Percentiles rank a stretch among this genome's conserved stretches.
These are phyloP conservation scores for Caenorhabditis inopinata DNA, from an alignment of 1,140 invertebrate species.

Conservation along the genomic window DNA sequence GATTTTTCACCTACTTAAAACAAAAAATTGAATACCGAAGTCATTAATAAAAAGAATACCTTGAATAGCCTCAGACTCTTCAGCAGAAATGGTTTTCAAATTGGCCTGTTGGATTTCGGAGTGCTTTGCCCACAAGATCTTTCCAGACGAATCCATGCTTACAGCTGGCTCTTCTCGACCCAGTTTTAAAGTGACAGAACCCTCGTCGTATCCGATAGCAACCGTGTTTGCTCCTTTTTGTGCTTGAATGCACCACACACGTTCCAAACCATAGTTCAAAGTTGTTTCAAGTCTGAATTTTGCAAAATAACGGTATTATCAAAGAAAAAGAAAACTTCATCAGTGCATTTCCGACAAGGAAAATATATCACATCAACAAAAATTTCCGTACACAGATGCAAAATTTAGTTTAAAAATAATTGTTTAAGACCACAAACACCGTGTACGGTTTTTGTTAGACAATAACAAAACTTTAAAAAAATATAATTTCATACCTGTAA, in stretches of 20 bases:
- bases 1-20: too few relatives aligned
- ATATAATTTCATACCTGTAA: slow-evolving; percentile 71
- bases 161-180: slow-evolving; percentile 97
- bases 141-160: slow-evolving; percentile 89
- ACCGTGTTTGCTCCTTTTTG: slow-evolving; percentile 88
- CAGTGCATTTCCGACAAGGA: too few relatives aligned
- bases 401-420: too few relatives aligned
- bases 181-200: slow-evolving; percentile 93
- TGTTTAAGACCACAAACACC: too few relatives aligned
- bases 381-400: too few relatives aligned
- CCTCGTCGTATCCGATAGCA: slow-evolving; percentile 95
- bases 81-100: slow-evolving; percentile 74
- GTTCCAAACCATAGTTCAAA: slow-evolving; percentile 93
- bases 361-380: too few relatives aligned
- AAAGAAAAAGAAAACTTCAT: too few relatives aligned
- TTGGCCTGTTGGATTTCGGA: slow-evolving; percentile 98
- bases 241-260: slow-evolving; percentile 89
- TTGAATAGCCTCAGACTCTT: slow-evolving; percentile 55
- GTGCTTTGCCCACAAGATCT: slow-evolving; percentile 97
- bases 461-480: background rate
- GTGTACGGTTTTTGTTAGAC: too few relatives aligned
- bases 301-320: too few relatives aligned
- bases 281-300: slow-evolving; percentile 79
- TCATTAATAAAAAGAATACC: too few relatives aligned
- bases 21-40: too few relatives aligned